Evolutionary conservation across 2,113 vertebrate species (phyloP), one percentile per base, ranked within the genome.

Genomic region (Myotis brandtii): DNA sequence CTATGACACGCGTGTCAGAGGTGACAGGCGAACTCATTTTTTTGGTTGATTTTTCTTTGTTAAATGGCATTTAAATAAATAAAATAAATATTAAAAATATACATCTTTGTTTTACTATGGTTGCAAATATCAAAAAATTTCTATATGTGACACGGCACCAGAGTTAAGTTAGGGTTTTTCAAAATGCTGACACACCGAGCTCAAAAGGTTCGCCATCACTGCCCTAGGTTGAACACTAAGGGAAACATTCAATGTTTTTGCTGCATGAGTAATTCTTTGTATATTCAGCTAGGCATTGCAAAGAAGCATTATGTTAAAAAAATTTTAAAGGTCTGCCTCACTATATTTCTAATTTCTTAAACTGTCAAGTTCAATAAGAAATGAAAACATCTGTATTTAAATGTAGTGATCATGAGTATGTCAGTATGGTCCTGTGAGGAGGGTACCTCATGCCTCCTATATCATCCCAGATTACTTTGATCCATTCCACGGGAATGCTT

Each of bases 201-300:
- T 43, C 43, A 43, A 43, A 43, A 43, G 7, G 43, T 43, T 43
- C 43, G 43, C 43, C 43, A 43, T 43, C 43, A 43, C 43, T 43
- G 43, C 16, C 21, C 11, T 72, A 87, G 43, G 48, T 14, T 56
- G 27, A 27, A 82, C 80, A 73, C n/a, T 82, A 56, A 12, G 16
- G 75, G 40, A 89, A 93, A 64, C 20, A 91, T 83, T 70, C 79
- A 96, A 0, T n/a, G 43, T 80, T 70, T 89, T 90, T 89, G 56
- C 32, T 80, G 69, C 69, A 86, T 48, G 13, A 89, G 27, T 79
- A 86, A 91, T 81, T 34, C 93, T 73, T 16, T 21, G 89, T 79
- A 69, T n/a, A 86, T 75, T 84, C 70, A 92, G 54, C 14, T 89
- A 92, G 52, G 50, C 76, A 93, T 0, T 87, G 85, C 72, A 94